Evolutionary conservation across 1,140 invertebrate species (phyloP).

Genomic region (Neotoxoptera formosana): DNA sequence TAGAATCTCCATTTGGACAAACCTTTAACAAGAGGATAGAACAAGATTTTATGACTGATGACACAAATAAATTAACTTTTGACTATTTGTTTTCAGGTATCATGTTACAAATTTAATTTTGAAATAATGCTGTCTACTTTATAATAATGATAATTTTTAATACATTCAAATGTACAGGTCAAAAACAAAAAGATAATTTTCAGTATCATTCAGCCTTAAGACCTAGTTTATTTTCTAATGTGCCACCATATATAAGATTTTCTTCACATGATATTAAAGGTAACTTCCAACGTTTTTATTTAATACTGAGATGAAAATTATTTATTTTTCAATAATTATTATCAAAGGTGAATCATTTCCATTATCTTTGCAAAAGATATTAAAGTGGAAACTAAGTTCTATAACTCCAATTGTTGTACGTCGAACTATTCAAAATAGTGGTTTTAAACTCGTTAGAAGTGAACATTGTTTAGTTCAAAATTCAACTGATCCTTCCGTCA

Average conservation of each 20-base stretch:
- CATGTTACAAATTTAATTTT: not conserved
- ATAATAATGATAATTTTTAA: not conserved
- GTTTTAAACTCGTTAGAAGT: conserved; percentile 84
- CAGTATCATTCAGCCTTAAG: conserved; percentile 66
- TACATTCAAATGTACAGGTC: not conserved
- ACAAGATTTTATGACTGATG: not conserved
- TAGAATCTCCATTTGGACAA: not conserved
- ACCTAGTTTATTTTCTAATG: conserved; percentile 80
- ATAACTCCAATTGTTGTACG: conserved; percentile 91
- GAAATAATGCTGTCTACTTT: not conserved
- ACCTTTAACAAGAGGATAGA: not conserved
- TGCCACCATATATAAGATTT: conserved; percentile 90
- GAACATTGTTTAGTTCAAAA: conserved; percentile 63
- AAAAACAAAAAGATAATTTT: not conserved
- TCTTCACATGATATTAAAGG: conserved; percentile 75
- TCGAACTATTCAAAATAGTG: conserved; percentile 80
- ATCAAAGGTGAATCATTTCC: conserved; percentile 69
- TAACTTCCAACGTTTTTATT: conserved; percentile 63
- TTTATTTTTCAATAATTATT: conserved; percentile 9
- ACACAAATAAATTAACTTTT: not conserved
- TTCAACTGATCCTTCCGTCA: not conserved
- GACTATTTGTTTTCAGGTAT: conserved; percentile 20
- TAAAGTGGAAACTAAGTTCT: conserved; percentile 91
- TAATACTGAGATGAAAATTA: not conserved
- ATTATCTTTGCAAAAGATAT: conserved; percentile 73